phyloP scores from a whole-genome alignment of 2,113 vertebrate genomes.

The Prunella himalayana region DNA sequence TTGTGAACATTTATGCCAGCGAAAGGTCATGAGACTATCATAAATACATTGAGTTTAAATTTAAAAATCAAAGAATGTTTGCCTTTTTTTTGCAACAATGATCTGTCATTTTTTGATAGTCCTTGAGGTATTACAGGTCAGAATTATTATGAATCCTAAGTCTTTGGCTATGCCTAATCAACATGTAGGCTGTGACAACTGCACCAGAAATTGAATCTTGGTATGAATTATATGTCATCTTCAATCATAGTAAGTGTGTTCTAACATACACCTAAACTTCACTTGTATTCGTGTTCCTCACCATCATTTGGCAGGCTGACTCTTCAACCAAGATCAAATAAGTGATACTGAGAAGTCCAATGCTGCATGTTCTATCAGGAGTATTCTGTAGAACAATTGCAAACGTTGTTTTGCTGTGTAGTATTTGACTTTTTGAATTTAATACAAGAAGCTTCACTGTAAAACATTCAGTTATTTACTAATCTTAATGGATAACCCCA shows the following conservation, averaged over 20 bases:
- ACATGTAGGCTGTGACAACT: not conserved
- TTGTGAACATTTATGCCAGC: not conserved
- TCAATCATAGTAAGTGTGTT: not conserved
- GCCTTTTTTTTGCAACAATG: not conserved
- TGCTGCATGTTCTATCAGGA: not conserved
- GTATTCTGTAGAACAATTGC: not conserved
- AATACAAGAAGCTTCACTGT: not conserved
- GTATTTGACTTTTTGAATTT: not conserved
- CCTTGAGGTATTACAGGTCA: not conserved
- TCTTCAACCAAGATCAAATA: not conserved
- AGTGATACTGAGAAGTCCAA: not conserved
- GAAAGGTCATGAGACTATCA: not conserved
- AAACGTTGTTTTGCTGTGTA: not conserved
- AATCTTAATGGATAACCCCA: not conserved
- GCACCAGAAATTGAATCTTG: not conserved
- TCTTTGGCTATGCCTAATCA: not conserved
- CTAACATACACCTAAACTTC: not conserved
- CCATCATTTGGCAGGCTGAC: not conserved
- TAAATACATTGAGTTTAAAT: not conserved
- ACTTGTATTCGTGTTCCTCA: not conserved
- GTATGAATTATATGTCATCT: not conserved
- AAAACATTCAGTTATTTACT: not conserved
- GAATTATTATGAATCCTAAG: not conserved
- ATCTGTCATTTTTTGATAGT: not conserved
- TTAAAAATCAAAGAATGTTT: not conserved